A percentile compares a stretch with the other conserved stretches of the same genome.
Evolutionary conservation across 2,797 vertebrate species (phyloP).

Genomic region (Buphagus erythrorhynchus): DNA sequence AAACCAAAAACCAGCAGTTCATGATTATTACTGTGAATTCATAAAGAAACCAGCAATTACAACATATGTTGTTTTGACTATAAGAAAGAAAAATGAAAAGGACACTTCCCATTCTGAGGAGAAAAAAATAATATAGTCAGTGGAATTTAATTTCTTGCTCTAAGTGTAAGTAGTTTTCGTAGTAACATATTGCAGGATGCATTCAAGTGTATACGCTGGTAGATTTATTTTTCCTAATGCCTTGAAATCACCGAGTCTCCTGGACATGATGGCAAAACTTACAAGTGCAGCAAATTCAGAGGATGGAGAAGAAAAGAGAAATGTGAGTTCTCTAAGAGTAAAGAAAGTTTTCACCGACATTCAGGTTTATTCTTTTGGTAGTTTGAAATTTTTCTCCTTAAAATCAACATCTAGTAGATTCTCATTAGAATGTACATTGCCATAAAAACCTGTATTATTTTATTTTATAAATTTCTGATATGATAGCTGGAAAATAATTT

Average conservation of each 20-base stretch:
- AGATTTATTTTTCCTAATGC: background rate
- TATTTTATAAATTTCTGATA: background rate
- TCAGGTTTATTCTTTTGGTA: background rate
- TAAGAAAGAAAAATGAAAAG: background rate
- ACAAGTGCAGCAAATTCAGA: background rate
- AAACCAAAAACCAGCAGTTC: background rate
- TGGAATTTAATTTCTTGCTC: background rate
- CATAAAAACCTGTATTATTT: background rate
- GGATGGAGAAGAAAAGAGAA: background rate
- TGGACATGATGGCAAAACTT: background rate
- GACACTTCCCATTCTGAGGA: background rate
- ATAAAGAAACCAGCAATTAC: background rate
- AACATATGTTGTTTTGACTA: background rate
- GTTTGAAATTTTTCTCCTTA: background rate
- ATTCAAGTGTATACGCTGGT: background rate
- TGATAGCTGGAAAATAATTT: background rate
- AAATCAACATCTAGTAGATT: background rate
- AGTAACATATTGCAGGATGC: background rate
- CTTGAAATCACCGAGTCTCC: background rate
- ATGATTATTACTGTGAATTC: background rate
- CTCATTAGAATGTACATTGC: rapidly evolving
- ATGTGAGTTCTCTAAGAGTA: background rate
- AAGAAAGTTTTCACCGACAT: background rate
- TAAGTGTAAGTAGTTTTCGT: background rate
- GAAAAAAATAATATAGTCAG: background rate